Evolutionary conservation across 2,113 vertebrate genomes (phyloP), one percentile per base, ranked within the genome.

Genomic region (Pachypanchax playfairii): DNA sequence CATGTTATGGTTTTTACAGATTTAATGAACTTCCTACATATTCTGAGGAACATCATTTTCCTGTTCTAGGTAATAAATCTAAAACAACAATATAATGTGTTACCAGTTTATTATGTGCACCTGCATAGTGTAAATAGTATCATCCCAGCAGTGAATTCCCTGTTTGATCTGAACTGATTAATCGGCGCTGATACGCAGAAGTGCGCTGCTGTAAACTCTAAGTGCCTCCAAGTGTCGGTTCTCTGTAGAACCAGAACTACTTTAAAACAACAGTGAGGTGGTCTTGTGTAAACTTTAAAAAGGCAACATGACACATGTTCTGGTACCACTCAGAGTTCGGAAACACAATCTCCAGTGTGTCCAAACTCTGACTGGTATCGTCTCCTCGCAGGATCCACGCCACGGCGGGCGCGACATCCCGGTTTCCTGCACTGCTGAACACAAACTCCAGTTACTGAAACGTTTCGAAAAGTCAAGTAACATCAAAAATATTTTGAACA

Each of bases 281-380:
- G 85, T 78, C 59, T 65, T 29, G 71, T 74, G 75, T 84, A 77
- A 87, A 85, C 80, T 67, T 65, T 65, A 21, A 71, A 77, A 76
- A 82, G 77, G 75, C 79, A 74, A 63, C 62, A n/a, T n/a, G n/a
- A n/a, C n/a, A n/a, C n/a, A n/a, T n/a, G n/a, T n/a, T n/a, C n/a
- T n/a, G n/a, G n/a, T n/a, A n/a, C 29, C 29, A 10, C 11, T 4
- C 7, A 31, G 11, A 31, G 3, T 6, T 55, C 71, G 42, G 75
- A 55, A 73, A 82, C 72, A 70, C 70, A 60, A 43, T 28, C 36
- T 70, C 65, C 7, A 10, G 29, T 31, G 29, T 2, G 29, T 31
- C 29, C 29, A 31, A 31, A 44, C 18, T 22, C 0, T 44, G 11
- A n/a, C 20, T 44, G 9, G 9, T 21, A 72, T 79, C 74, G 65